These are phyloP conservation scores for Danionella dracula DNA, from an alignment of 2,797 vertebrate genomes.

Conservation along the genomic window DNA sequence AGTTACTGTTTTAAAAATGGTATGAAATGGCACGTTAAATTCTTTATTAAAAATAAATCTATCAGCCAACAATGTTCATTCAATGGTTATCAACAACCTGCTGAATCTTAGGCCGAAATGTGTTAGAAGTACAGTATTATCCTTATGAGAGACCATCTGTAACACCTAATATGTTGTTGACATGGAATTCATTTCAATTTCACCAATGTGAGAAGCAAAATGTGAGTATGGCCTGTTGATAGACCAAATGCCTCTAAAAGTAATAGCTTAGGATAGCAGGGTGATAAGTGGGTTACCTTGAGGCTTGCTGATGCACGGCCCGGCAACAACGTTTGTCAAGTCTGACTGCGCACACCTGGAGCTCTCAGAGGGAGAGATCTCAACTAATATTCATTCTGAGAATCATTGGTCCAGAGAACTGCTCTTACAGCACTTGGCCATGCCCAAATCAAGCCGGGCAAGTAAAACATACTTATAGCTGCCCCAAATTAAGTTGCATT, in stretches of 20 bases:
- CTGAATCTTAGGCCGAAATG: too few relatives aligned
- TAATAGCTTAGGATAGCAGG: slow-evolving; percentile 59
- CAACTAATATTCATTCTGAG: slow-evolving; percentile 37
- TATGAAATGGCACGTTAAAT: too few relatives aligned
- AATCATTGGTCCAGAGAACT: slow-evolving; percentile 46
- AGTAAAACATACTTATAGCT: slow-evolving; percentile 7
- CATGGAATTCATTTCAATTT: slow-evolving; percentile 2
- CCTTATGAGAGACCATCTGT: too few relatives aligned
- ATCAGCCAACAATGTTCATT: too few relatives aligned
- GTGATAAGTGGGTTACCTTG: slow-evolving; percentile 61
- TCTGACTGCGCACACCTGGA: slow-evolving; percentile 59
- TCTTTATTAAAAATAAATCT: too few relatives aligned
- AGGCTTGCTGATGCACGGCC: slow-evolving; percentile 61
- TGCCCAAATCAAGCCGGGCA: too few relatives aligned
- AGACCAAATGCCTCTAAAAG: slow-evolving; percentile 54
- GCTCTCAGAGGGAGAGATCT: slow-evolving; percentile 58
- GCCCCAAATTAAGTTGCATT: too few relatives aligned
- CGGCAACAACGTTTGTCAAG: slow-evolving; percentile 62
- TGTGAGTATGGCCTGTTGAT: slow-evolving; percentile 45
- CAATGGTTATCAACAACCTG: too few relatives aligned
- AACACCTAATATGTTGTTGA: slow-evolving; percentile 3
- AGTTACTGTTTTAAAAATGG: too few relatives aligned
- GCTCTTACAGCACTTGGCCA: too few relatives aligned
- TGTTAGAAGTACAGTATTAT: too few relatives aligned
- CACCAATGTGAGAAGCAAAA: slow-evolving; percentile 29